Conservation (phyloP, 2,797 vertebrate species). For the Phrynocephalus forsythii region DNA sequence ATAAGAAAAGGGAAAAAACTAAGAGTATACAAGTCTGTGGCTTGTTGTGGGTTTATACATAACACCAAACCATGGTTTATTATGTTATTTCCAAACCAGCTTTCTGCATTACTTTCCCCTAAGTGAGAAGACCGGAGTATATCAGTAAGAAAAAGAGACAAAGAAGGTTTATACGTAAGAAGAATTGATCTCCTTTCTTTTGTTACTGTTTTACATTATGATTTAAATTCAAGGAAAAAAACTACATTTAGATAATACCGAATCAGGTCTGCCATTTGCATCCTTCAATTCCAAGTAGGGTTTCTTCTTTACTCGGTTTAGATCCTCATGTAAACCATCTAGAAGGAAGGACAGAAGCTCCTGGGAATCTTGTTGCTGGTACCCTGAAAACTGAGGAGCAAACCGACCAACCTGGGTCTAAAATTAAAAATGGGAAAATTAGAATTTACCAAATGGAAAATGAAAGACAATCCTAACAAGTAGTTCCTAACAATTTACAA, state of each 20-base stretch:
- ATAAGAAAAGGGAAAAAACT: background rate
- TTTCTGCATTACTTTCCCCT: background rate
- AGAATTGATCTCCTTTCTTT: background rate
- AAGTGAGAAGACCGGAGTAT: background rate
- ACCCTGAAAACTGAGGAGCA: constrained; percentile 97
- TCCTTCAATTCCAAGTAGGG: constrained; percentile 94
- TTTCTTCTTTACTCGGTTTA: constrained; percentile 97
- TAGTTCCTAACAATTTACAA: too few relatives aligned
- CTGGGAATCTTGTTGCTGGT: constrained; percentile 98
- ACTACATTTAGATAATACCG: constrained; percentile 75
- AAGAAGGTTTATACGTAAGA: background rate
- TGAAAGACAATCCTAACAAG: background rate
- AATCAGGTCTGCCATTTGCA: constrained; percentile 91
- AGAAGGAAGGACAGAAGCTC: constrained; percentile 95
- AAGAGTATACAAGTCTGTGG: background rate
- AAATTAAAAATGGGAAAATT: constrained; percentile 49
- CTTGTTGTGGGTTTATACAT: background rate
- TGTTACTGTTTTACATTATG: background rate
- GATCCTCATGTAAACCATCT: constrained; percentile 95
- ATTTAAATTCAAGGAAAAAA: background rate
- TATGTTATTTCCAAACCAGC: background rate
- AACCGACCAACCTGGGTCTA: constrained; percentile 97
- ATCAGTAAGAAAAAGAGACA: background rate
- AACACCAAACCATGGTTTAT: background rate
- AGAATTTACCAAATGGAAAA: background rate